Percentiles rank a stretch among this genome's conserved stretches.
These are phyloP conservation scores for Opisthograptis luteolata DNA, from an alignment of 2,888 invertebrate species.

Conservation along the genomic window DNA sequence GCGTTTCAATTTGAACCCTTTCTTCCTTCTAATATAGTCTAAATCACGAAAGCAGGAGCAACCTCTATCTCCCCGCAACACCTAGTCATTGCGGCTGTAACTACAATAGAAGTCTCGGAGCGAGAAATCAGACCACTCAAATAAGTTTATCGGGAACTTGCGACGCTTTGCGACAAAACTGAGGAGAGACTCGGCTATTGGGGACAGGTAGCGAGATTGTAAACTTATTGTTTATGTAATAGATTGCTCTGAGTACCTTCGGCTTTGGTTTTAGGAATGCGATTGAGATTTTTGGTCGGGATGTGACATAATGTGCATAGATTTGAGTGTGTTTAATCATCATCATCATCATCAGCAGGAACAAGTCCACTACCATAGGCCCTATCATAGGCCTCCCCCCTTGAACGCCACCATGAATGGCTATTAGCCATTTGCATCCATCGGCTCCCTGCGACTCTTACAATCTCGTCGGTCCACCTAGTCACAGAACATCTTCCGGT, in stretches of 20 bases:
- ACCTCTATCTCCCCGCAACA: conserved; percentile 5
- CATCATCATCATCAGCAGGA: too few species aligned
- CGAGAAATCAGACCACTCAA: conserved; percentile 43
- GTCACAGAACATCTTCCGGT: too few species aligned
- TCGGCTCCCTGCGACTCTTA: too few species aligned
- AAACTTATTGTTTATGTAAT: conserved; percentile 4
- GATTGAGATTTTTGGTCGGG: too few species aligned
- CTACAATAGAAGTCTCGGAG: conserved; percentile 37
- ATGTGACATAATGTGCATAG: too few species aligned
- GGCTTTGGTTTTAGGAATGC: not conserved
- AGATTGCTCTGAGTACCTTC: conserved; percentile 1
- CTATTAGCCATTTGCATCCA: too few species aligned
- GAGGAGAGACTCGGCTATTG: not conserved
- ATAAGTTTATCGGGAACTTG: conserved; percentile 42
- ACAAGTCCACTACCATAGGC: too few species aligned
- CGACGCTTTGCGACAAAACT: conserved; percentile 35
- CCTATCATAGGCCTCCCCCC: too few species aligned
- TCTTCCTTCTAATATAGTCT: not conserved
- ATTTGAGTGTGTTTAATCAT: too few species aligned
- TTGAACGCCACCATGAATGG: too few species aligned
- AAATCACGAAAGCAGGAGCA: not conserved
- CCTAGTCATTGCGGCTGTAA: conserved; percentile 38
- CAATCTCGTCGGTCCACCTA: too few species aligned
- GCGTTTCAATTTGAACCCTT: too few species aligned
- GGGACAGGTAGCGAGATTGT: conserved; percentile 8